Evolutionary conservation across 35 echinoderm and acorn worm genomes (phyloP).

Genomic region (Apostichopus californicus): DNA sequence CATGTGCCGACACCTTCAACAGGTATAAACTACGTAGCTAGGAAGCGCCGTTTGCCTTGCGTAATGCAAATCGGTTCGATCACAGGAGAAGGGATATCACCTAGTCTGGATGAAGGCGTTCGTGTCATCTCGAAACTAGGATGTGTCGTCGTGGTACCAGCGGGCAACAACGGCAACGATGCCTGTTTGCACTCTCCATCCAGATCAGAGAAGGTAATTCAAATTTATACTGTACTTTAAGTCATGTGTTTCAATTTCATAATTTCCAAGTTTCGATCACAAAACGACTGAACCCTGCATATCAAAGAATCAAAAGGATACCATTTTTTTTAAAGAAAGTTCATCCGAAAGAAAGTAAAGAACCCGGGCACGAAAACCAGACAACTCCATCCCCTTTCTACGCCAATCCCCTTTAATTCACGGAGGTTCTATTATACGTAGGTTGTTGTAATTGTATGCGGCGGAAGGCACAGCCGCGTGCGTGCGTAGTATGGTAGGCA

Average conservation of each 20-base stretch:
- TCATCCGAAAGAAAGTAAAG: no score
- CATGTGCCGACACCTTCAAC: background rate
- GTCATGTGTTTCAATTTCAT: no score
- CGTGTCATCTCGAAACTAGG: background rate
- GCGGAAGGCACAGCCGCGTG: no score
- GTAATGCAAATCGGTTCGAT: slow-evolving; percentile 28
- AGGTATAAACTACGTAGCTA: slow-evolving; percentile 35
- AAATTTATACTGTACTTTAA: no score
- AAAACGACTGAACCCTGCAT: background rate
- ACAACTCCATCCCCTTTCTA: no score
- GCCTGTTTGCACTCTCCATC: slow-evolving; percentile 7
- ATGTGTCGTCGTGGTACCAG: slow-evolving; percentile 54
- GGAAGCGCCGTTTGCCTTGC: slow-evolving; percentile 50
- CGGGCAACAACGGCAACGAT: slow-evolving; percentile 53
- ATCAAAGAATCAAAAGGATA: background rate
- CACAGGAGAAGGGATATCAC: background rate
- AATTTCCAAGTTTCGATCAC: no score
- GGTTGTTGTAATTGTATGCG: no score
- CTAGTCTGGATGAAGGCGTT: slow-evolving; percentile 28
- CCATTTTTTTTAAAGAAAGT: no score
- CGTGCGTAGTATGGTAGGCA: no score
- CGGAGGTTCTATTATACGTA: no score
- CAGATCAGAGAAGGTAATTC: background rate
- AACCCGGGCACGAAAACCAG: no score
- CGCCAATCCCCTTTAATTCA: no score